Base-by-base conservation (phyloP, 2,888 invertebrate species). In the Horisme vitalbata region DNA sequence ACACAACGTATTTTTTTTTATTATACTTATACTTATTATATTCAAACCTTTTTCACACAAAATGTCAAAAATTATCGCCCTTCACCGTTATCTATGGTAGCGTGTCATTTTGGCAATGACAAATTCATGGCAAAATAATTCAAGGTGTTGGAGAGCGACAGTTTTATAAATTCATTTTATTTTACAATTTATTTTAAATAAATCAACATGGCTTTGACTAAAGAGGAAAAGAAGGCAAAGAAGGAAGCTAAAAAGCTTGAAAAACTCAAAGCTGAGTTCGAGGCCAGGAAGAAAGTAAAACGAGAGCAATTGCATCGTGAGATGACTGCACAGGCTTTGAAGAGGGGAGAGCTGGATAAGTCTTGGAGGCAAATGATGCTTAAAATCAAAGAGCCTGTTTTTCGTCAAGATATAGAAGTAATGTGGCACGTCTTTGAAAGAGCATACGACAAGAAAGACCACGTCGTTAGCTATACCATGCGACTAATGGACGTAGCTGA, bases 401-500 rank as follows among this genome's bases (percentile, higher is more conserved):
- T 86, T 43, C 78, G 57, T 32, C 73, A 83, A 54, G 83, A 88
- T 4, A 72, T 86, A 12, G 76, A 86, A 63, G 73, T 85, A 3
- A 73, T 87, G 76, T 83, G 86, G 81, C 79, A 78, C 30, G 71
- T 73, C 1, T 88, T 94, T 57, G 92, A 93, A 63, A 79, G 91
- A 54, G 76, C 83, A 0, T 71, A 91, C 9, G 90, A 91, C 41
- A 89, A 91, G 52, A 94, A 94, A 76, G 92, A 94, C 58, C 73
- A 89, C 23, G 69, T 92, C 2, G 93, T 94, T 37, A 66, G 75
- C 3, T 85, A 87, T 52, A 83, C 92, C 8, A 79, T 92, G 63
- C 79, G 84, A 38, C 91, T 93, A 55, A 83, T 93, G 55, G 84
- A 93, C 36, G 74, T 90, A 47, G 91, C 93, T 2, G 93, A 94